Conservation (phyloP, 2,888 invertebrate genomes). For the Junonia oenone region DNA sequence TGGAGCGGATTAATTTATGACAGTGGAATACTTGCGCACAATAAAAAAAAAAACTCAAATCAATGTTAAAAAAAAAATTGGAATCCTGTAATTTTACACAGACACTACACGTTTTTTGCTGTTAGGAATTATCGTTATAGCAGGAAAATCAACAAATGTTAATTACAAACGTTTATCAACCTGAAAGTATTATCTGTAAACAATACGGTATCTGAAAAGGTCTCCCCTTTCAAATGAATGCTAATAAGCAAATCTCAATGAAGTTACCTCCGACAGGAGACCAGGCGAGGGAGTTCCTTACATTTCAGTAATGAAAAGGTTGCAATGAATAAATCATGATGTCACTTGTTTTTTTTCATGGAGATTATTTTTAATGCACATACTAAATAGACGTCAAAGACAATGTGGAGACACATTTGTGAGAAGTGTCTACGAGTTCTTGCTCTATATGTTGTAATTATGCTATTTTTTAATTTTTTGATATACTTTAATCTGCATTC, state of each 20-base stretch:
- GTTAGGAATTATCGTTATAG: too few relatives aligned
- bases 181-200: slow-evolving; percentile 5
- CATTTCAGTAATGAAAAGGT: slow-evolving; percentile 20
- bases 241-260: slow-evolving; percentile 23
- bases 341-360: not conserved
- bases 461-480: too few relatives aligned
- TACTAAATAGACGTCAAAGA: not conserved
- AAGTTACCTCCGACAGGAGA: slow-evolving; percentile 19
- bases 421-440: too few relatives aligned
- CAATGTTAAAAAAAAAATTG: not conserved
- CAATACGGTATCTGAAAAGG: slow-evolving; percentile 11
- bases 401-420: not conserved
- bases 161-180: too few relatives aligned
- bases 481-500: too few relatives aligned
- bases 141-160: too few relatives aligned
- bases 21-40: not conserved
- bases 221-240: slow-evolving; percentile 16
- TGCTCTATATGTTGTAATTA: too few relatives aligned
- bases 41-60: not conserved
- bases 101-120: too few relatives aligned
- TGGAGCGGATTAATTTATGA: not conserved
- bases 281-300: slow-evolving; percentile 16
- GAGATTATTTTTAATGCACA: not conserved
- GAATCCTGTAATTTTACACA: too few relatives aligned
- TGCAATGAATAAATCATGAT: slow-evolving; percentile 12